Conservation (phyloP, 53 echinoderm and acorn worm genomes). For the Patiria pectinifera region DNA sequence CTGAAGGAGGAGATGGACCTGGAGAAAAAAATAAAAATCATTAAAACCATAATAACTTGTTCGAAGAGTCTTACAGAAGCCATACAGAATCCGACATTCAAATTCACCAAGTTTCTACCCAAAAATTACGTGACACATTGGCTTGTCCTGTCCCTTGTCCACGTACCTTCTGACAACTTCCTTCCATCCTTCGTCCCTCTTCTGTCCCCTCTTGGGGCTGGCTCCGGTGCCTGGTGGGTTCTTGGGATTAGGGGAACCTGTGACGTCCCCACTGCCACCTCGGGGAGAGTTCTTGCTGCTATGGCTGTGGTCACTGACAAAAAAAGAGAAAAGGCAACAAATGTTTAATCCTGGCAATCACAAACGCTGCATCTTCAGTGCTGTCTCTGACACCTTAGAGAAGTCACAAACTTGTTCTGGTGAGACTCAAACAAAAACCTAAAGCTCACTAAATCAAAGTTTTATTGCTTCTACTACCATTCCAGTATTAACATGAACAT, state of each 20-base stretch:
- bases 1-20: slow-evolving; percentile 63
- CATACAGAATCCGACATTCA: background rate
- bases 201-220: slow-evolving; percentile 95
- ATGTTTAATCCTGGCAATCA: background rate
- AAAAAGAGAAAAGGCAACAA: background rate
- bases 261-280: slow-evolving; percentile 64
- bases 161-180: slow-evolving; percentile 95
- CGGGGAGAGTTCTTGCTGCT: slow-evolving; percentile 78
- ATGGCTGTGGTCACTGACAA: slow-evolving; percentile 58
- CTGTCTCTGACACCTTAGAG: too few species aligned
- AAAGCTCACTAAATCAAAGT: too few species aligned
- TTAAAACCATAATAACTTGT: background rate
- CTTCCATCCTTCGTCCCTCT: slow-evolving; percentile 96
- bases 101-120: background rate
- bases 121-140: background rate
- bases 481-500: too few species aligned
- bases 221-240: slow-evolving; percentile 79
- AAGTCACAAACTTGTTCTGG: too few species aligned
- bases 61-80: background rate
- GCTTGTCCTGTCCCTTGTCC: background rate
- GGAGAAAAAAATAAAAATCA: background rate
- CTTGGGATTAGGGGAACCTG: slow-evolving; percentile 39
- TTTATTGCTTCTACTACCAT: too few species aligned
- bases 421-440: too few species aligned
- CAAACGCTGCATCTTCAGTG: too few species aligned